Base-by-base conservation (phyloP, 2,113 vertebrate genomes). In the Ptilonorhynchus violaceus region DNA sequence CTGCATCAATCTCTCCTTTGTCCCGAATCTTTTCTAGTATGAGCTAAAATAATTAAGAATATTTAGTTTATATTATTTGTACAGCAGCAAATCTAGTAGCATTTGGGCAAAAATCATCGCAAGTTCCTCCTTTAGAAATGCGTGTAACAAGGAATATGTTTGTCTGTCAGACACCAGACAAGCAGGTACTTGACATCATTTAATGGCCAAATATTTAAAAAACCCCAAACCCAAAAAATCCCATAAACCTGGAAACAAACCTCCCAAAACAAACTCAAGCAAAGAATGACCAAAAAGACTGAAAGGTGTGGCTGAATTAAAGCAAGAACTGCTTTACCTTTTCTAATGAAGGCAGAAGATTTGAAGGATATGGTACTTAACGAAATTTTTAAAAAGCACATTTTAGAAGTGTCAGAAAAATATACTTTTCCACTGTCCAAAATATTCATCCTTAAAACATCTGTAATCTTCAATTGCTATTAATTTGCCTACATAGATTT, bases 1-100 rank as follows among this genome's bases (percentile, higher is more conserved):
- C 93, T 80, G 95, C 95, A 98, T 98, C 98, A 97, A 97, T 97
- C 97, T 98, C 92, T 84, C 91, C 98, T 98, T 98, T 98, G 98
- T 98, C 93, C 89, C 90, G 88, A 63, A 68, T 88, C 66, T 87
- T 96, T 95, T 76, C 94, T 88, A 88, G 93, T 91, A 95, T 94
- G 96, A 97, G 73, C 95, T 89, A 97, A 97, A 97, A 97, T 96
- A 97, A 95, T 95, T 94, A 86, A 86, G 94, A 96, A 95, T 95
- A 94, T 97, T 97, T 93, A 68, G 88, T 97, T 96, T 97, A 63
- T 95, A 92, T 94, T 94, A 95, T 92, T 94, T 88, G 67, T 76
- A 92, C 70, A 88, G 89, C 30, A 66, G 76, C 20, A 93, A 88
- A 87, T 49, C 42, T 75, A 84, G 69, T 41, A 10, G 13, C 11